phyloP scores from a whole-genome alignment of 2,797 vertebrate genomes.

The Chelmon rostratus region DNA sequence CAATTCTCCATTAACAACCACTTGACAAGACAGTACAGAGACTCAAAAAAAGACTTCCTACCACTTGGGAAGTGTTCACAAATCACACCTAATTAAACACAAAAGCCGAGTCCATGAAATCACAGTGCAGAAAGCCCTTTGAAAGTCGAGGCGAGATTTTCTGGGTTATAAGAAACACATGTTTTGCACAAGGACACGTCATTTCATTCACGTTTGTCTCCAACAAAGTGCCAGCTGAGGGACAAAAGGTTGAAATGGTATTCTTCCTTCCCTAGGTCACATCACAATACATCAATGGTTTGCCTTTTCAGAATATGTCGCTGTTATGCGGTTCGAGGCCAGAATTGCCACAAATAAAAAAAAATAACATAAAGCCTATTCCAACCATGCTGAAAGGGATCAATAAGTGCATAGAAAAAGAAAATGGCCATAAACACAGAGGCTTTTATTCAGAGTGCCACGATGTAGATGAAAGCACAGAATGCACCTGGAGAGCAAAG shows the following conservation, averaged over 20 bases:
- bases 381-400: conserved; percentile 63
- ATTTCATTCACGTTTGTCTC: conserved; percentile 43
- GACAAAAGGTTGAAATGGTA: conserved; percentile 53
- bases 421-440: conserved; percentile 71
- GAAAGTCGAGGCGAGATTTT: conserved; percentile 33
- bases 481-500: conserved; percentile 63
- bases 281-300: conserved; percentile 66
- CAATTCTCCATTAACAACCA: conserved; percentile 71
- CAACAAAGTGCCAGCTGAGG: conserved; percentile 48
- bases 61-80: conserved; percentile 68
- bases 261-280: conserved; percentile 57
- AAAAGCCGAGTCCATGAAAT: conserved; percentile 65
- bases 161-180: conserved; percentile 31
- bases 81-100: conserved; percentile 78
- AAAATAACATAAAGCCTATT: conserved; percentile 49
- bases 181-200: conserved; percentile 42
- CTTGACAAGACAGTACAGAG: conserved; percentile 68
- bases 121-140: conserved; percentile 56
- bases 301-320: conserved; percentile 67
- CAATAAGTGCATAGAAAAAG: conserved; percentile 67
- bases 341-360: conserved; percentile 26
- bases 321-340: conserved; percentile 57
- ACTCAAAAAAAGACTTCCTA: conserved; percentile 62
- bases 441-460: conserved; percentile 69
- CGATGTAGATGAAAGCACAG: conserved; percentile 68